Base-by-base conservation (phyloP, 92 coral and sea anemone species). In the Galaxea fascicularis region DNA sequence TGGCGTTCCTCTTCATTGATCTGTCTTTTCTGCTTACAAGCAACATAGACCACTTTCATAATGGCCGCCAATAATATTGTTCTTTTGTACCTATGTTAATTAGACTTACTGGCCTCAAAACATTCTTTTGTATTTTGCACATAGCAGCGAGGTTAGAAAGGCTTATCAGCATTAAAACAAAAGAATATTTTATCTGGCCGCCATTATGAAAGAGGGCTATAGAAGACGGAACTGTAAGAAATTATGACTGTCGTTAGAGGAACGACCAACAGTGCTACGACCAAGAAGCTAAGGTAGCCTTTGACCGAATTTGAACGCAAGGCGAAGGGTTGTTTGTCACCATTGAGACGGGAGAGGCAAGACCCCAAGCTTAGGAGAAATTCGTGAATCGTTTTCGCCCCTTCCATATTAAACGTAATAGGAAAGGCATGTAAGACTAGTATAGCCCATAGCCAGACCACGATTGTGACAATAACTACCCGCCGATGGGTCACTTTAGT, bases 401-500 rank as follows among this genome's bases (percentile, higher is more conserved):
- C 84, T 8, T 51, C 30, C 14, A 29, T 9, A 52, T 28, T 79
- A 0, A 79, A 52, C 58, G 56, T 4, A 30, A 25, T 4, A 7
- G 84, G 53, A 46, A 52, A 28, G 10, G n/a, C 28, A 8, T 12
- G 13, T 9, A 31, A 6, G 4, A 52, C 29, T 49, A 8, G 28
- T 49, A 66, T 29, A 28, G 70, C 78, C 86, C 78, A 82, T 14
- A 82, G 45, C 86, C 86, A 82, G 39, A 71, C 62, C 29, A 30
- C 28, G 6, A 16, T 10, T 24, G 52, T 56, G 6, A 69, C 85
- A 10, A 81, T 25, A 5, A 57, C 9, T 70, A 46, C 41, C 25
- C 85, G 85, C 41, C 85, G 85, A 16, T 53, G 8, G 6, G 76
- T 69, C 57, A 81, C 85, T 53, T 69, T 30, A 20, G 77, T 15